Percentiles rank a stretch among this genome's conserved stretches.
Conservation (phyloP, 2,888 invertebrate species). For the Eupithecia abbreviata region DNA sequence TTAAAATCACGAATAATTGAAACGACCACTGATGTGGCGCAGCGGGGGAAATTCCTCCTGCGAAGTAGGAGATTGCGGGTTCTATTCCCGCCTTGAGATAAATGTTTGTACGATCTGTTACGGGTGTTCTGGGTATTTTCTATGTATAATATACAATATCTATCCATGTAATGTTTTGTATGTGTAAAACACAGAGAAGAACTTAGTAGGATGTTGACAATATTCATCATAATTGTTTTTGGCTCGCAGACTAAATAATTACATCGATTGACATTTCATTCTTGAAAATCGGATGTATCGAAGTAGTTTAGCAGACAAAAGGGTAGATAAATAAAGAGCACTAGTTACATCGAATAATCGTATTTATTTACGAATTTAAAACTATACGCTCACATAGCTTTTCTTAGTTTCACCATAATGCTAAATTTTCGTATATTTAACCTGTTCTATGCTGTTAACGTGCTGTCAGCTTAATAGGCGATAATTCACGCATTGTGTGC, state of each 20-base stretch:
- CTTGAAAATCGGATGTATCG: neutral
- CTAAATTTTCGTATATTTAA: neutral
- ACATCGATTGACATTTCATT: neutral
- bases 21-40: too few relatives aligned
- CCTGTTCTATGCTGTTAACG: neutral
- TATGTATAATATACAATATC: too few relatives aligned
- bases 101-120: too few relatives aligned
- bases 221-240: neutral
- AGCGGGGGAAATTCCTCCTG: too few relatives aligned
- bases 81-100: too few relatives aligned
- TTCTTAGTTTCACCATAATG: neutral
- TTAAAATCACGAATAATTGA: too few relatives aligned
- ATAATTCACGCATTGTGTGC: conserved; percentile 29
- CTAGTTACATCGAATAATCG: neutral
- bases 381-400: neutral
- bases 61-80: too few relatives aligned
- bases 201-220: neutral
- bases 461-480: conserved; percentile 14
- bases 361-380: neutral
- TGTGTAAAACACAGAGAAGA: neutral
- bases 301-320: neutral
- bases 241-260: neutral
- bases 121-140: too few relatives aligned
- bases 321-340: neutral
- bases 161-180: too few relatives aligned